Evolutionary conservation across 2,888 invertebrate genomes (phyloP).

Genomic region (Melanotus villosus): DNA sequence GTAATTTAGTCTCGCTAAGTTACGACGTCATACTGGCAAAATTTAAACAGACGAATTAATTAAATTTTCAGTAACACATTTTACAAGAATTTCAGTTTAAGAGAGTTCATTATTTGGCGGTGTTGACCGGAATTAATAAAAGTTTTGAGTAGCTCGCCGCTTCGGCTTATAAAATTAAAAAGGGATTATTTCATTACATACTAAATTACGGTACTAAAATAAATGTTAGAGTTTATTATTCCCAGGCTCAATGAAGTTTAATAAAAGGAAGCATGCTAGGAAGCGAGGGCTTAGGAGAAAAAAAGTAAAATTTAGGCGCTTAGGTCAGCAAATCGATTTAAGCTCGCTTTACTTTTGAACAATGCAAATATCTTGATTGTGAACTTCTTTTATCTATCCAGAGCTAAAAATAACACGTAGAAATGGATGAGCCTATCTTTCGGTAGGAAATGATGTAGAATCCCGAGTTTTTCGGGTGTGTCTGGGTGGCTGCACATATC

Average conservation of each 20-base stretch:
- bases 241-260: not conserved
- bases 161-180: constrained; percentile 18
- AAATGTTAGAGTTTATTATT: constrained; percentile 11
- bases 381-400: constrained; percentile 25
- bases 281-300: not conserved
- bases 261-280: too few relatives aligned
- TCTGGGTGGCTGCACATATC: constrained; percentile 29
- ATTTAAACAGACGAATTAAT: constrained; percentile 10
- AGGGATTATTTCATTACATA: constrained; percentile 19
- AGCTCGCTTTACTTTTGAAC: constrained; percentile 24
- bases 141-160: constrained; percentile 9
- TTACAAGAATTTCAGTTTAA: constrained; percentile 12
- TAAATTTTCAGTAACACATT: constrained; percentile 15
- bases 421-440: constrained; percentile 27
- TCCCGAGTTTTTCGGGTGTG: constrained; percentile 26
- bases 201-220: constrained; percentile 12
- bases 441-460: constrained; percentile 31
- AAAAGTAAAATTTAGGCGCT: not conserved
- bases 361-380: constrained; percentile 26
- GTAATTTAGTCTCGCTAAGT: not conserved
- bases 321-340: constrained; percentile 23
- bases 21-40: not conserved
- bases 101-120: constrained; percentile 17
- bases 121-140: constrained; percentile 20
- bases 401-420: constrained; percentile 21